Evolutionary conservation across 2,113 vertebrate species (phyloP), one percentile per base, ranked within the genome.

Genomic region (Heliornis fulica): DNA sequence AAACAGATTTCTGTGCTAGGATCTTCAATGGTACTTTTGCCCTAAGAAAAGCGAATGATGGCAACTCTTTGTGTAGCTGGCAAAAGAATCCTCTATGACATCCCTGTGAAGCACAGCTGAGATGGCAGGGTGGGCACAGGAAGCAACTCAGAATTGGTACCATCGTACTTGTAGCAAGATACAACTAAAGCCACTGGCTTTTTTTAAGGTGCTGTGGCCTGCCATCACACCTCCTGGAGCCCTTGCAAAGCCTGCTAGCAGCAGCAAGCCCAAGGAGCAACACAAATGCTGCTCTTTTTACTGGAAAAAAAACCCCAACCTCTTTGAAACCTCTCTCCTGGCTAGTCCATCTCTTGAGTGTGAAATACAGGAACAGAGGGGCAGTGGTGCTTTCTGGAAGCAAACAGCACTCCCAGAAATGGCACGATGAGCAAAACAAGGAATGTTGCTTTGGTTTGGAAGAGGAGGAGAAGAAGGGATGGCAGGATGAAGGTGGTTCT

Each of bases 371-470:
- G 9, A 77, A n/a, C 3, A 83, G 20, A 69, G 22, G 18, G 29
- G 8, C 8, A 54, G 28, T 3, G 2, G 19, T 61, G 51, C 83
- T 81, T 63, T 84, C 84, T 63, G 45, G 59, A 85, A 83, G 59
- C 23, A 65, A 57, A 14, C 41, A 92, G 23, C 8, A 9, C 14
- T 48, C 36, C 54, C 60, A 31, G 26, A 81, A 93, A 77, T 0
- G 0, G 14, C 1, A 0, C 32, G 11, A 15, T 1, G 15, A 54
- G 46, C 15, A 70, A 77, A 92, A 50, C 0, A 0, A 76, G 19
- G 22, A 21, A 76, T 23, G 11, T 57, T 91, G 60, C 56, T 87
- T 82, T 83, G n/a, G 41, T 97, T 92, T 64, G 66, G 40, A 69
- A 45, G n/a, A 88, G 59, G 45, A 84, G 20, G 41, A 89, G 40